Base-by-base conservation (phyloP, 2,888 invertebrate genomes). In the Ptychoptera contaminata region DNA sequence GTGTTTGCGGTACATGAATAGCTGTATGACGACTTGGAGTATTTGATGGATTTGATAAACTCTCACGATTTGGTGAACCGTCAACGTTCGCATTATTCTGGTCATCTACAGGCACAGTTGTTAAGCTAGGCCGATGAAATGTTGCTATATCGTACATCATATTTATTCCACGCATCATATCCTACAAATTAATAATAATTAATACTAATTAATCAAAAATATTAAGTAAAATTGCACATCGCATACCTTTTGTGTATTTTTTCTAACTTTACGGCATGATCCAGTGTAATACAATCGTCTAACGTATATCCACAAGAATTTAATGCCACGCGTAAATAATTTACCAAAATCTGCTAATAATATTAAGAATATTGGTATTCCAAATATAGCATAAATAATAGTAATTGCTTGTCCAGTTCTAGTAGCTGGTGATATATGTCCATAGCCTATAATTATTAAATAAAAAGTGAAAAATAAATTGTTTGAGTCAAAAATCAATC, bases 301-400 rank as follows among this genome's bases (percentile, higher is more conserved):
- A 11, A 87, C 85, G 57, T 79, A 87, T 0, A 85, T 80, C 88
- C 91, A 92, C 16, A 90, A 68, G 63, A 85, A 87, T 66, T 94
- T 94, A 50, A 94, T 84, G 49, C 77, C 77, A 51, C 90, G 73
- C 1, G 93, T 94, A 59, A 97, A 85, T 9, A 90, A 71, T 69
- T 91, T 93, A 51, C 96, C 96, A 59, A 96, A 85, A 68, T 94
- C 93, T 35, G 93, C 91, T 51, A 98, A 65, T 12, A 94, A 80
- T 46, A 97, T 87, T 53, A 97, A 71, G 65, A 97, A 93, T 55
- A 97, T 72, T 0, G 97, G 97, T 55, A 97, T 96, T 10, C 97
- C 97, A 50, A 97, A 77, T 49, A 90, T 78, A 29, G 97, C 90
- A 62, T 98, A 98, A 23, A 88, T 69, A 51, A 98, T 92, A 1